Percentiles rank a stretch among this genome's conserved stretches.
These are phyloP conservation scores for Phenganax subtilis DNA, from an alignment of 92 coral and sea anemone species.

Conservation along the genomic window DNA sequence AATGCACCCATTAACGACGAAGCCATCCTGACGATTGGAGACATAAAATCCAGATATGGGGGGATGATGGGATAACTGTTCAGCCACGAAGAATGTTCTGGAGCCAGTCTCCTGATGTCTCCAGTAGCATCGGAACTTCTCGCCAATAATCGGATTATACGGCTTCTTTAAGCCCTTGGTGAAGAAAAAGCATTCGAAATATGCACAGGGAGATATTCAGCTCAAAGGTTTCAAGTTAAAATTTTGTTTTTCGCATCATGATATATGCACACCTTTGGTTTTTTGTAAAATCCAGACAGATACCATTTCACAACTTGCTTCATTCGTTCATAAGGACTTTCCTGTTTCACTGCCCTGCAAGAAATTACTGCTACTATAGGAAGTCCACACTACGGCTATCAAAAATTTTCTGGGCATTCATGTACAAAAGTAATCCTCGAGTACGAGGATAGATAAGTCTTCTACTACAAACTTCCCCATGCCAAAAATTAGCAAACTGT, in stretches of 20 bases:
- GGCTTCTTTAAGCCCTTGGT: constrained; percentile 93
- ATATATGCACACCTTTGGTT: constrained; percentile 74
- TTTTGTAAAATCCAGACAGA: constrained; percentile 94
- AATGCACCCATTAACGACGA: constrained; percentile 86
- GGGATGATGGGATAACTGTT: constrained; percentile 97
- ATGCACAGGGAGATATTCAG: neutral
- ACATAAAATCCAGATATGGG: constrained; percentile 95
- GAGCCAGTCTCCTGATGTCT: constrained; percentile 70
- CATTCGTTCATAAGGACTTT: constrained; percentile 87
- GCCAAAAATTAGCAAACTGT: too few relatives aligned
- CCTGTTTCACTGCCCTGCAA: constrained; percentile 84
- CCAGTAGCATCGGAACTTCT: constrained; percentile 94
- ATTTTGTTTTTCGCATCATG: neutral
- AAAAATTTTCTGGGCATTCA: too few relatives aligned
- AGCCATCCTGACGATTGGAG: constrained; percentile 89
- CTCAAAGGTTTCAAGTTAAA: neutral
- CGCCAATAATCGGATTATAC: constrained; percentile 96
- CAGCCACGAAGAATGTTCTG: constrained; percentile 76
- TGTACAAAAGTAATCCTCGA: too few relatives aligned
- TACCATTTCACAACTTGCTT: constrained; percentile 96
- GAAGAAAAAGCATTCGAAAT: neutral
- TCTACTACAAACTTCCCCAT: too few relatives aligned
- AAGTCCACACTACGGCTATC: neutral
- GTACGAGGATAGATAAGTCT: too few relatives aligned
- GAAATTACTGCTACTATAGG: neutral